A percentile compares a stretch with the other conserved stretches of the same genome.
Evolutionary conservation across 2,888 invertebrate species (phyloP).

Genomic region (Cremastobaeus sp.): DNA sequence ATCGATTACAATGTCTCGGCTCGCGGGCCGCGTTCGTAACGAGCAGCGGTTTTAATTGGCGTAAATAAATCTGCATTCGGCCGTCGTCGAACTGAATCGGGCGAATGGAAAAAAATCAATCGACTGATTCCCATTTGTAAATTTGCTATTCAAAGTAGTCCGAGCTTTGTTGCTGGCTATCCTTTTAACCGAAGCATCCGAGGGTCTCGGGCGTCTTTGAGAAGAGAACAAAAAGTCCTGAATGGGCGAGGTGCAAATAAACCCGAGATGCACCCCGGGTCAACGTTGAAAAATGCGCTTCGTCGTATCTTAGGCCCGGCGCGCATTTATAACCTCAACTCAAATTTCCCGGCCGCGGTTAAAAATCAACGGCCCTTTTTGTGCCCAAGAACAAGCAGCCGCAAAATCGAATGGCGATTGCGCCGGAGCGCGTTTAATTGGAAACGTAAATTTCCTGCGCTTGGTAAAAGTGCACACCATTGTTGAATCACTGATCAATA

Average conservation of each 20-base stretch:
- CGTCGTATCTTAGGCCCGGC: neutral
- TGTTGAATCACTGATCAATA: no score
- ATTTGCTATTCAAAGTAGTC: conserved; percentile 37
- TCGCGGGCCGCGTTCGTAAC: no score
- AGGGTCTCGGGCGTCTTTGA: conserved; percentile 1
- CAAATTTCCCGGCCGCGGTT: neutral
- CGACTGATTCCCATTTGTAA: conserved; percentile 44
- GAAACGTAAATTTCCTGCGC: no score
- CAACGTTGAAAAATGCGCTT: conserved; percentile 21
- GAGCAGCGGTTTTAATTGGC: no score
- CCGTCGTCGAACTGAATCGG: neutral
- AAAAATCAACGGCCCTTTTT: no score
- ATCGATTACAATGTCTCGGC: neutral
- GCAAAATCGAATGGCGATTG: no score
- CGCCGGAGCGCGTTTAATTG: no score
- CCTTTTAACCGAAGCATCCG: conserved; percentile 39
- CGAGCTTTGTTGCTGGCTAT: conserved; percentile 47
- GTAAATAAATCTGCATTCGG: neutral
- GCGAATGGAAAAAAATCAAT: conserved; percentile 14
- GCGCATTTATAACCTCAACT: conserved; percentile 13
- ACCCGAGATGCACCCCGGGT: conserved; percentile 34
- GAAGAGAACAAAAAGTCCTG: neutral
- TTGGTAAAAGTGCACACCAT: no score
- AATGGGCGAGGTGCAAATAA: conserved; percentile 17
- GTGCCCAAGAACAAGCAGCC: no score